Percentiles rank a stretch among this genome's conserved stretches.
Evolutionary conservation across 1,140 invertebrate genomes (phyloP).

Genomic region (Meloidogyne floridensis): DNA sequence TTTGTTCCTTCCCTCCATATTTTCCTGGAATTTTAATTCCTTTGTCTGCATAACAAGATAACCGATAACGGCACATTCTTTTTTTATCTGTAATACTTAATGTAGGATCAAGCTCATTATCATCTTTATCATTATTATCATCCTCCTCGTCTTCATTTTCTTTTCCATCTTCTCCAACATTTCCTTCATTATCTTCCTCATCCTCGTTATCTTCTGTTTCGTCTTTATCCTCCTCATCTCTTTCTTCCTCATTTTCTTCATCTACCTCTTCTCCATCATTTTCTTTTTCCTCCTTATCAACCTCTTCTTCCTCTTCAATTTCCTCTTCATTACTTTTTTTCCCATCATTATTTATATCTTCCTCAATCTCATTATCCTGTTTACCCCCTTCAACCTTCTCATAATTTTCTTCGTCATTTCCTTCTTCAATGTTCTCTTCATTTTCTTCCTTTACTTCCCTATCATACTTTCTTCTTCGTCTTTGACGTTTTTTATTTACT

Average conservation of each 20-base stretch:
- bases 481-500: not conserved
- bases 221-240: not conserved
- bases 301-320: slow-evolving; percentile 12
- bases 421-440: slow-evolving; percentile 1
- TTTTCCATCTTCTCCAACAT: not conserved
- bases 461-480: not conserved
- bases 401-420: not conserved
- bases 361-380: not conserved
- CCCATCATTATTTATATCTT: not conserved
- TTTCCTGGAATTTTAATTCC: not conserved
- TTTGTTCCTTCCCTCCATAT: not conserved
- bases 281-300: not conserved
- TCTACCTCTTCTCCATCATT: not conserved
- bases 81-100: slow-evolving; percentile 18
- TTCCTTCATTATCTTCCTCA: slow-evolving; percentile 5
- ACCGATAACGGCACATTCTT: slow-evolving; percentile 22
- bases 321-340: not conserved
- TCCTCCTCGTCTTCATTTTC: not conserved
- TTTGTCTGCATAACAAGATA: slow-evolving; percentile 20
- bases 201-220: not conserved
- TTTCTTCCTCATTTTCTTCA: not conserved
- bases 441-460: slow-evolving; percentile 4
- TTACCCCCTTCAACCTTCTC: not conserved
- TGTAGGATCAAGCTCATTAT: not conserved
- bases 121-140: not conserved